Evolutionary conservation across 2,888 invertebrate genomes (phyloP), one percentile per base, ranked within the genome.

Genomic region (Rhingia campestris): DNA sequence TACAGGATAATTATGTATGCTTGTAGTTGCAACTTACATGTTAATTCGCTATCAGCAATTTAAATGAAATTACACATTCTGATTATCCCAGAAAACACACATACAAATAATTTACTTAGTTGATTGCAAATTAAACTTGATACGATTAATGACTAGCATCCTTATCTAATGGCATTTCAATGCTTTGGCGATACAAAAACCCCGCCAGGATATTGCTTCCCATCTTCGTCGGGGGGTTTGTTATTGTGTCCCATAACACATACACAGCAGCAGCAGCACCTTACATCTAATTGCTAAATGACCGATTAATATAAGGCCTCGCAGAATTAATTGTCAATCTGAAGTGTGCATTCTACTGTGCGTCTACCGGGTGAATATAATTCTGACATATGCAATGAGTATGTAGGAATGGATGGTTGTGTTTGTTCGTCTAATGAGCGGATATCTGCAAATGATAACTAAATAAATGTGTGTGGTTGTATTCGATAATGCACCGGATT

Each of bases 71-170:
- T 66, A 79, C 79, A 66, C 53, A 70, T 81, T 64, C 70, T 76
- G 43, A 56, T 69, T 59, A 77, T 64, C 56, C 43, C 30, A 47
- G 61, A 72, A 54, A 32, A 14, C 43, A 6, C 63, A 49, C 54
- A 43, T 66, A 59, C 35, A 74, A 70, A 80, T 80, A 84, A 80
- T 84, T 84, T 84, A 70, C 80, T 80, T 64, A 84, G 69, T 80
- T 84, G 80, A 84, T 84, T 80, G 84, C 84, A 75, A 84, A 84
- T 84, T 84, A 84, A 80, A 84, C 80, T 80, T 74, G 84, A 84
- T 84, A 61, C 84, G 80, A 84, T 84, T 74, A 74, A 80, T 80
- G 74, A 61, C 70, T 9, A 64, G 54, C 49, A 70, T 84, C 84
- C 84, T 80, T 84, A 80, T 84, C 84, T 84, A 84, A 84, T 84